Evolutionary conservation across 2,888 invertebrate species (phyloP).

Genomic region (Taphrorychus bicolor): DNA sequence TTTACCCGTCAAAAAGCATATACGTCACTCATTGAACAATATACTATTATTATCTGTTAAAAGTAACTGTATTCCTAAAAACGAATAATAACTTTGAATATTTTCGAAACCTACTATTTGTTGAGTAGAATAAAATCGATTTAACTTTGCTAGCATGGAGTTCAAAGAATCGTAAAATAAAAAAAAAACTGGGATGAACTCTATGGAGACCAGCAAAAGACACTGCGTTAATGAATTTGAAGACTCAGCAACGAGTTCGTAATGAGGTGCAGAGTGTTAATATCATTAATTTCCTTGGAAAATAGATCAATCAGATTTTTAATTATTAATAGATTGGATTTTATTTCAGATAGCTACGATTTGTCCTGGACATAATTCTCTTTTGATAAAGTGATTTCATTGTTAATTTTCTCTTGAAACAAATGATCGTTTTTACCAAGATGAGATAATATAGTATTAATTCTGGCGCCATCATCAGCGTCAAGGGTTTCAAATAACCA

Average conservation of each 20-base stretch:
- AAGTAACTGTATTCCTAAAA: not conserved
- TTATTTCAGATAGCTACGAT: not conserved
- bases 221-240: not conserved
- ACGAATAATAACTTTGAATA: not conserved
- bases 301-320: not conserved
- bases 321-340: not conserved
- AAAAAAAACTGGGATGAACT: not conserved
- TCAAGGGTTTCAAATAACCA: conserved; percentile 20
- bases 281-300: not conserved
- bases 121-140: not conserved
- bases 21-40: too few relatives aligned
- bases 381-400: not conserved
- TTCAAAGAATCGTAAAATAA: not conserved
- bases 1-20: too few relatives aligned
- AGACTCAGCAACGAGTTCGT: not conserved
- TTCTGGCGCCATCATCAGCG: conserved; percentile 14
- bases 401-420: not conserved
- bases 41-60: too few relatives aligned
- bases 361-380: not conserved
- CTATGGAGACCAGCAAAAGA: not conserved
- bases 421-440: not conserved
- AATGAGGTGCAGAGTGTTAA: not conserved
- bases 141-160: not conserved
- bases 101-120: not conserved
- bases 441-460: not conserved